A percentile compares a stretch with the other conserved stretches of the same genome.
Evolutionary conservation across 2,797 vertebrate species (phyloP).

Genomic region (Scarus forsteni): DNA sequence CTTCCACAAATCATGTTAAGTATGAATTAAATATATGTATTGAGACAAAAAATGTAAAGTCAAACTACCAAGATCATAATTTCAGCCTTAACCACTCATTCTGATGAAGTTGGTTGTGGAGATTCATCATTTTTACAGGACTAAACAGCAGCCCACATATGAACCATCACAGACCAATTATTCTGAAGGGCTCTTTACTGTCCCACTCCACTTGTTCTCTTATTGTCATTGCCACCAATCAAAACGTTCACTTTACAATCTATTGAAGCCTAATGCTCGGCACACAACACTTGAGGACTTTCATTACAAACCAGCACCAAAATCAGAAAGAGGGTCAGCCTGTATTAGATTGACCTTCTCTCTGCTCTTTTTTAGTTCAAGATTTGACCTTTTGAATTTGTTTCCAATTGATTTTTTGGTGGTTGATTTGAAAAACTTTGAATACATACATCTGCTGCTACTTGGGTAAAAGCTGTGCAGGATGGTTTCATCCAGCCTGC

Average conservation of each 20-base stretch:
- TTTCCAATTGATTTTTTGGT: too few species aligned
- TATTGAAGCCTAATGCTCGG: conserved; percentile 43
- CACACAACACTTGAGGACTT: conserved; percentile 36
- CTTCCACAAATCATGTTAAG: neutral
- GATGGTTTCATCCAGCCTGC: too few species aligned
- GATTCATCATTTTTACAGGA: conserved; percentile 11
- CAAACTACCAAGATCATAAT: conserved; percentile 4
- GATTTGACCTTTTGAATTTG: too few species aligned
- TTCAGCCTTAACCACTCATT: neutral
- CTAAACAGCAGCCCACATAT: conserved; percentile 60
- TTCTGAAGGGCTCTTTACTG: conserved; percentile 56
- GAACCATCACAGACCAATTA: conserved; percentile 56
- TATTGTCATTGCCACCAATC: conserved; percentile 55
- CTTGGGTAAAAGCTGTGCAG: too few species aligned
- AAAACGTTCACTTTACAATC: conserved; percentile 48
- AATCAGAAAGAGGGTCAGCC: too few species aligned
- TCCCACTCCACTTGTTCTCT: conserved; percentile 60
- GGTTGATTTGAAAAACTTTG: too few species aligned
- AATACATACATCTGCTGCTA: too few species aligned
- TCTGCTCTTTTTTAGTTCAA: too few species aligned
- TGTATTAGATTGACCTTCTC: too few species aligned
- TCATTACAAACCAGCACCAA: conserved; percentile 29
- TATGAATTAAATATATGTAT: neutral
- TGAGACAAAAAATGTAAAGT: neutral
- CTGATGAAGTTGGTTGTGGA: conserved; percentile 17